These are phyloP conservation scores for Gymnoscopelus microlampas DNA, from an alignment of 2,797 vertebrate species.

Conservation along the genomic window DNA sequence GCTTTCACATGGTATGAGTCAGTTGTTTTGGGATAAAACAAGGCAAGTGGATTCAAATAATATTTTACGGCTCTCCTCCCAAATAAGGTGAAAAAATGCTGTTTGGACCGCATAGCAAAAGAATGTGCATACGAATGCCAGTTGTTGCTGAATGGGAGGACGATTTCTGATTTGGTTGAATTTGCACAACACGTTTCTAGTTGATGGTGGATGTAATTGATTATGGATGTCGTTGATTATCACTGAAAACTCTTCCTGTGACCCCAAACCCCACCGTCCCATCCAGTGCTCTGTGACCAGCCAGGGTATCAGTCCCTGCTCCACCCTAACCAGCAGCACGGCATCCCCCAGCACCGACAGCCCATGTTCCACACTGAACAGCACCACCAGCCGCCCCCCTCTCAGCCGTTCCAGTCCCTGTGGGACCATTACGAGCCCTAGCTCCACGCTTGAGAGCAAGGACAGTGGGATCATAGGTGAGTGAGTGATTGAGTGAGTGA, in stretches of 20 bases:
- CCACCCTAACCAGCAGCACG: constrained; percentile 96
- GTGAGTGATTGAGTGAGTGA: constrained; percentile 7
- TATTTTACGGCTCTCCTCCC: constrained; percentile 23
- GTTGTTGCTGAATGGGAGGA: constrained; percentile 13
- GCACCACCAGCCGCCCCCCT: constrained; percentile 83
- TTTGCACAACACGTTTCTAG: too few species aligned
- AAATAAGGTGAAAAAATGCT: constrained; percentile 48
- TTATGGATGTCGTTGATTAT: too few species aligned
- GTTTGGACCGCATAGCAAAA: constrained; percentile 36
- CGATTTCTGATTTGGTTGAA: constrained; percentile 12
- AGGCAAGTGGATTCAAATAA: constrained; percentile 23
- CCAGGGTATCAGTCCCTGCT: constrained; percentile 95
- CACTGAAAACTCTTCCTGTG: constrained; percentile 23
- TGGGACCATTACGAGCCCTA: constrained; percentile 94
- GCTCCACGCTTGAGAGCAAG: constrained; percentile 99
- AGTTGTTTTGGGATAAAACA: constrained; percentile 15
- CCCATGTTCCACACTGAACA: constrained; percentile 95
- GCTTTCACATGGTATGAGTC: constrained; percentile 56
- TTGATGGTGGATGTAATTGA: too few species aligned
- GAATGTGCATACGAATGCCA: constrained; percentile 42
- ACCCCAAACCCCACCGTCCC: neutral
- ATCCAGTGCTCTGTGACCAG: constrained; percentile 85
- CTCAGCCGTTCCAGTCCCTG: constrained; percentile 87
- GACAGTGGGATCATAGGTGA: constrained; percentile 97
- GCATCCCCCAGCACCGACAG: constrained; percentile 95